Evolutionary conservation across 2,113 vertebrate species (phyloP).

Genomic region (Eudyptes chrysolophus): DNA sequence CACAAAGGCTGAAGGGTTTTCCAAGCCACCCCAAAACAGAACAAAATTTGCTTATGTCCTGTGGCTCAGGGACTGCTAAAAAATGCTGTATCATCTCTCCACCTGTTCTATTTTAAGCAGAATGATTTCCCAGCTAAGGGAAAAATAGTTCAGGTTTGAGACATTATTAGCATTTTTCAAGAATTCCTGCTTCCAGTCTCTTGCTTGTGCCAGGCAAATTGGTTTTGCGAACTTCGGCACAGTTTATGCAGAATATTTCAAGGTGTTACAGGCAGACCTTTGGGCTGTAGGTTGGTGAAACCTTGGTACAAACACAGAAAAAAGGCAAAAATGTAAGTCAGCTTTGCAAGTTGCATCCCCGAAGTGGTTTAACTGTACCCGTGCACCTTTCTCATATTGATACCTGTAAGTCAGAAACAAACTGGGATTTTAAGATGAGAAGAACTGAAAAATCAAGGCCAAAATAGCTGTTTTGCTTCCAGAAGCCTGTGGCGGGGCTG

Average conservation of each 20-base stretch:
- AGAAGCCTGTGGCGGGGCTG: neutral
- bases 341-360: neutral
- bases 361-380: neutral
- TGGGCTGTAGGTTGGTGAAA: conserved; percentile 14
- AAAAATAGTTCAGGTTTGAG: conserved; percentile 58
- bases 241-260: neutral
- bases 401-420: neutral
- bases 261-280: conserved; percentile 18
- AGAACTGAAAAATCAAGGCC: neutral
- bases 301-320: neutral
- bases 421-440: neutral
- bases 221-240: conserved; percentile 31
- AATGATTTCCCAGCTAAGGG: conserved; percentile 56
- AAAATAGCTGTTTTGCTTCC: neutral
- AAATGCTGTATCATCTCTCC: neutral
- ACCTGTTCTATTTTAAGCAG: conserved; percentile 15
- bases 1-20: neutral
- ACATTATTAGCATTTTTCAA: conserved; percentile 68
- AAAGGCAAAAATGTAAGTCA: neutral
- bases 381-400: neutral
- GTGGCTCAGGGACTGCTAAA: neutral
- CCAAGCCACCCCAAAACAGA: neutral
- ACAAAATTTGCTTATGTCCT: neutral
- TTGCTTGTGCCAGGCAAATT: conserved; percentile 41
- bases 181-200: conserved; percentile 34